Evolutionary conservation across 2,888 invertebrate species (phyloP).

Genomic region (Dimorphilus gyrociliatus): DNA sequence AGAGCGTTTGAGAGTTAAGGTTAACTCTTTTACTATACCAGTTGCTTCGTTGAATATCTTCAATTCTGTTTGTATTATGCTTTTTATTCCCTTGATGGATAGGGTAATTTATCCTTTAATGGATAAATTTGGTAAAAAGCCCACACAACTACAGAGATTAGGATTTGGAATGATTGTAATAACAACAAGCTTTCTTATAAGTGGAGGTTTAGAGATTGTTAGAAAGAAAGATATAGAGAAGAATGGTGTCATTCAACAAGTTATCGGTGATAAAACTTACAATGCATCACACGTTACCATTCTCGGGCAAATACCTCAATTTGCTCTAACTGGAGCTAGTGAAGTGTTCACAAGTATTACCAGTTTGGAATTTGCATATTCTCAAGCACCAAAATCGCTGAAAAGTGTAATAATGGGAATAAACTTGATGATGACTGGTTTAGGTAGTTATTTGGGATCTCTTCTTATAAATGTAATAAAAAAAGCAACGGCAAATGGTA

Average conservation of each 20-base stretch:
- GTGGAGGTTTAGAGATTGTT: slow-evolving; percentile 23
- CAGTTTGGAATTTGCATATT: slow-evolving; percentile 29
- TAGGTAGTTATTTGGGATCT: slow-evolving; percentile 22
- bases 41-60: slow-evolving; percentile 26
- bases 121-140: slow-evolving; percentile 14
- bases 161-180: slow-evolving; percentile 23
- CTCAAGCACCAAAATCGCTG: slow-evolving; percentile 23
- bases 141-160: slow-evolving; percentile 24
- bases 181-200: slow-evolving; percentile 16
- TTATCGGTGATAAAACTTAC: slow-evolving; percentile 15
- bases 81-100: slow-evolving; percentile 27
- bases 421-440: slow-evolving; percentile 21
- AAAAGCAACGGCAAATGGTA: slow-evolving; percentile 14
- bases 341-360: slow-evolving; percentile 24
- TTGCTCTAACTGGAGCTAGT: slow-evolving; percentile 23
- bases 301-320: slow-evolving; percentile 23
- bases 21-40: slow-evolving; percentile 18
- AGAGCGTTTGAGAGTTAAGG: slow-evolving; percentile 19
- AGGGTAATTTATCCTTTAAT: slow-evolving; percentile 19
- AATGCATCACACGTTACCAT: slow-evolving; percentile 20
- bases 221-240: slow-evolving; percentile 17
- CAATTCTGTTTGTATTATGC: slow-evolving; percentile 23
- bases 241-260: slow-evolving; percentile 15
- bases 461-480: slow-evolving; percentile 18
- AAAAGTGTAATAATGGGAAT: slow-evolving; percentile 27